A percentile compares a stretch with the other conserved stretches of the same genome.
Conservation (phyloP, 2,888 invertebrate genomes). For the Eledona agricola region DNA sequence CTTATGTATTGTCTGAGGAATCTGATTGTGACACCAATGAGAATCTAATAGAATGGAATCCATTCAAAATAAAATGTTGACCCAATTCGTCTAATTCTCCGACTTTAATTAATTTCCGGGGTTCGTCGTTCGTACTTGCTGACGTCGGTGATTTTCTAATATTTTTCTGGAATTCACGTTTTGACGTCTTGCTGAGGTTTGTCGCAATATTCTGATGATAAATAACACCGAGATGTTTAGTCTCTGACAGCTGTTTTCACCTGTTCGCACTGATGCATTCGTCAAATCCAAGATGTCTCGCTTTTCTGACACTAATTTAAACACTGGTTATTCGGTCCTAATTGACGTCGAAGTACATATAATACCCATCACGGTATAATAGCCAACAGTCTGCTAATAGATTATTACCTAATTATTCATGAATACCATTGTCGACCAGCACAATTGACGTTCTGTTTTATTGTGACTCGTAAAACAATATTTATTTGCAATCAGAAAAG, state of each 20-base stretch:
- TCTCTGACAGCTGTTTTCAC: slow-evolving; percentile 16
- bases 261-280: slow-evolving; percentile 2
- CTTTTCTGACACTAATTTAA: slow-evolving; percentile 2
- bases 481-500: slow-evolving; percentile 11
- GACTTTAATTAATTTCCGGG: slow-evolving; percentile 17
- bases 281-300: neutral
- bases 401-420: slow-evolving; percentile 25
- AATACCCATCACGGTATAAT: slow-evolving; percentile 9
- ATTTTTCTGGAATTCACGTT: slow-evolving; percentile 2
- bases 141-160: slow-evolving; percentile 11
- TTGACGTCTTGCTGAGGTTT: slow-evolving; percentile 3
- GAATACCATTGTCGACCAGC: slow-evolving; percentile 8
- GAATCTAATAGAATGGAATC: slow-evolving; percentile 20
- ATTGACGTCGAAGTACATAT: slow-evolving; percentile 9
- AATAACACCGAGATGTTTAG: slow-evolving; percentile 11
- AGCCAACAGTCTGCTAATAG: slow-evolving; percentile 11
- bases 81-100: slow-evolving; percentile 10
- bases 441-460: slow-evolving; percentile 15
- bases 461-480: slow-evolving; percentile 7
- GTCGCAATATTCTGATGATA: slow-evolving; percentile 12
- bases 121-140: no score
- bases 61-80: slow-evolving; percentile 24
- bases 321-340: slow-evolving; percentile 2
- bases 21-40: slow-evolving; percentile 23
- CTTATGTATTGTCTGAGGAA: slow-evolving; percentile 21